These are phyloP conservation scores for Chaenocephalus aceratus DNA, from an alignment of 2,113 vertebrate genomes.

Conservation along the genomic window DNA sequence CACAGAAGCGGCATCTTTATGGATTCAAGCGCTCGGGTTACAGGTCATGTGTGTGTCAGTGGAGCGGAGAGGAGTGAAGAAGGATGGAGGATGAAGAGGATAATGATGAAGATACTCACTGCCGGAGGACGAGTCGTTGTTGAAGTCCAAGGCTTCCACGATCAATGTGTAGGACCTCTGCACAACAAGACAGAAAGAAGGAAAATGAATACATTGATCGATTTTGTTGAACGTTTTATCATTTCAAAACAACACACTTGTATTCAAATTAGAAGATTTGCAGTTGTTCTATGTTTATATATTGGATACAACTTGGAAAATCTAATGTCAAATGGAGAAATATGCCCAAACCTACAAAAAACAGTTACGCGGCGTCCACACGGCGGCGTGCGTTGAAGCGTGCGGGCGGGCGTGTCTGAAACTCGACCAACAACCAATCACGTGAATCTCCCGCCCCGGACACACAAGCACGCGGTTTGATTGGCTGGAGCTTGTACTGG, in stretches of 20 bases:
- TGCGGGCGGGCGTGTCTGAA: too few relatives aligned
- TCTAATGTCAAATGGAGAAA: background rate
- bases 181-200: slow-evolving; percentile 5
- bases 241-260: background rate
- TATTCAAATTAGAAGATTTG: too few relatives aligned
- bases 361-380: background rate
- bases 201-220: background rate
- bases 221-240: too few relatives aligned
- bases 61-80: background rate
- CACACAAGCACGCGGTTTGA: too few relatives aligned
- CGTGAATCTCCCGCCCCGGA: too few relatives aligned
- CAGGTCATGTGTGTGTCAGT: background rate
- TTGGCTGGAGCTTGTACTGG: too few relatives aligned
- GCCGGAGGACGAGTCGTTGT: slow-evolving; percentile 85
- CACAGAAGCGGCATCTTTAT: background rate
- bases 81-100: background rate
- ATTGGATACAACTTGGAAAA: background rate
- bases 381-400: too few relatives aligned
- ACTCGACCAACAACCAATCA: too few relatives aligned
- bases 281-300: background rate
- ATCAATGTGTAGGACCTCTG: slow-evolving; percentile 94
- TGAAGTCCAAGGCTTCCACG: slow-evolving; percentile 93
- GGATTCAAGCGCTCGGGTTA: background rate
- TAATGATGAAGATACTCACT: slow-evolving; percentile 85
- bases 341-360: background rate